phyloP scores from a whole-genome alignment of 2,888 invertebrate genomes.

The Macaria notata region DNA sequence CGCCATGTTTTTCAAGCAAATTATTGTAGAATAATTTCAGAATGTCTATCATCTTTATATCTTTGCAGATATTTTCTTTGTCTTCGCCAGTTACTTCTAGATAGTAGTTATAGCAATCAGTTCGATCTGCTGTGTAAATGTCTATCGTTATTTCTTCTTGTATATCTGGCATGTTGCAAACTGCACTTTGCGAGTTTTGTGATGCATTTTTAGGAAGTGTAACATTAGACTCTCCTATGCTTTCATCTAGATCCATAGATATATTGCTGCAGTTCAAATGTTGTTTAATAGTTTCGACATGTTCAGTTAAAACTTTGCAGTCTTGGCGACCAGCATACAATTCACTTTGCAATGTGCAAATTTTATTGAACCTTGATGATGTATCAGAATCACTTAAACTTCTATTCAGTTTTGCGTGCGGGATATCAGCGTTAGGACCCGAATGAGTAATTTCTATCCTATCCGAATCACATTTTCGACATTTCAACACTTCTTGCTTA shows the following conservation, averaged over 20 bases:
- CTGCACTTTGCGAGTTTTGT: conserved; percentile 37
- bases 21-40: conserved; percentile 64
- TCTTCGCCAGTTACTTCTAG: conserved; percentile 52
- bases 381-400: conserved; percentile 68
- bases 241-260: conserved; percentile 66
- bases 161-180: conserved; percentile 47
- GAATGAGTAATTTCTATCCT: conserved; percentile 47
- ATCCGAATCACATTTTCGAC: conserved; percentile 42
- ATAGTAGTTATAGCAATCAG: conserved; percentile 61
- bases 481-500: conserved; percentile 32
- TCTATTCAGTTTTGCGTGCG: conserved; percentile 55
- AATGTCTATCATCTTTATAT: conserved; percentile 61
- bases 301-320: conserved; percentile 68
- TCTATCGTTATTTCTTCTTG: conserved; percentile 50
- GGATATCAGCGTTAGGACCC: conserved; percentile 33
- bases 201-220: conserved; percentile 36
- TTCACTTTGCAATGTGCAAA: conserved; percentile 68
- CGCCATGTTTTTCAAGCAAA: conserved; percentile 55
- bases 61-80: conserved; percentile 43
- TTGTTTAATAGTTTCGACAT: conserved; percentile 69
- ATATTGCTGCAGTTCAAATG: conserved; percentile 63
- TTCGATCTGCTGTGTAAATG: conserved; percentile 57
- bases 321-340: conserved; percentile 68
- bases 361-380: conserved; percentile 63
- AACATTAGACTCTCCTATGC: conserved; percentile 51